Percentiles rank a stretch among this genome's conserved stretches.
Evolutionary conservation across 2,888 invertebrate species (phyloP).

Genomic region (Platycheirus albimanus): DNA sequence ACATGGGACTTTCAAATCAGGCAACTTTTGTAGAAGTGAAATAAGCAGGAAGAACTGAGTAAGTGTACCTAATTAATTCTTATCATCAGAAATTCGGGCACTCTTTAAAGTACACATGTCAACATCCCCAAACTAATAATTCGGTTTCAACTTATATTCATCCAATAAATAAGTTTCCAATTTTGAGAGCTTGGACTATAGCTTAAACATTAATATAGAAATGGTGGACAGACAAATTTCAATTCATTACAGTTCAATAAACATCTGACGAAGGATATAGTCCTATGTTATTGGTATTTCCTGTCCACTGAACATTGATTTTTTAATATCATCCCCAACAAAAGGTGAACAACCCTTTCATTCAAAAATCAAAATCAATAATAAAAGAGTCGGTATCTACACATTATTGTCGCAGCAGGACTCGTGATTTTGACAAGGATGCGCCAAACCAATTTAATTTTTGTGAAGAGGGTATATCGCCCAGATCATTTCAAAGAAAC

Average conservation of each 20-base stretch:
- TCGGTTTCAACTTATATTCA: no score
- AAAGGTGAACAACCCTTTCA: conserved; percentile 27
- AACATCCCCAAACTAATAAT: no score
- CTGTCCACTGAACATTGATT: conserved; percentile 45
- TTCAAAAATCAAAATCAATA: conserved; percentile 27
- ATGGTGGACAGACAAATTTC: conserved; percentile 9
- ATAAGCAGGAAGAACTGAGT: no score
- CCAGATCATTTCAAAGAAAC: not conserved
- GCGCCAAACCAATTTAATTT: conserved; percentile 14
- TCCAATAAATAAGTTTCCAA: no score
- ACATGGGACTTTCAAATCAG: no score
- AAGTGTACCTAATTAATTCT: no score
- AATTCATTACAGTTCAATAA: conserved; percentile 33
- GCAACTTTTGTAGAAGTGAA: no score
- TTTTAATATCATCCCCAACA: conserved; percentile 30
- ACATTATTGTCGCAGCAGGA: not conserved
- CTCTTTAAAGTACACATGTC: no score
- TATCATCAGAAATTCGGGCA: no score
- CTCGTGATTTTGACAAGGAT: conserved; percentile 6
- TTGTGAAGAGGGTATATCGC: no score
- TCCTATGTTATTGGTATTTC: conserved; percentile 32
- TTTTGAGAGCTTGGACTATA: no score
- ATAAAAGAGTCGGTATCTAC: not conserved
- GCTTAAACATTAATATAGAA: not conserved
- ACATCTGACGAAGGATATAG: conserved; percentile 54